These are phyloP conservation scores for Eciton burchellii DNA, from an alignment of 1,140 invertebrate species.

Conservation along the genomic window DNA sequence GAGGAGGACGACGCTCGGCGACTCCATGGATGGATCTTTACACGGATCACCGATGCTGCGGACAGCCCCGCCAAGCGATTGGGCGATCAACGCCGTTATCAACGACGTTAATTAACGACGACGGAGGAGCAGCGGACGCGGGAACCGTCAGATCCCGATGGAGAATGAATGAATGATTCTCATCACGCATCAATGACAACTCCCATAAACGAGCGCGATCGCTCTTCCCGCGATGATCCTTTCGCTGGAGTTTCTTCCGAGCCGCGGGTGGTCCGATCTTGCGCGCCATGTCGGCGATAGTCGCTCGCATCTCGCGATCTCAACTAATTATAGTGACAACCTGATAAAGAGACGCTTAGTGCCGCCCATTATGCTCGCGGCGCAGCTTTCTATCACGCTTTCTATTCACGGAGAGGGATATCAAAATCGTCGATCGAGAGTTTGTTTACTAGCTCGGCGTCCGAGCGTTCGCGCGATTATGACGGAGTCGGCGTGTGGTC, in stretches of 20 bases:
- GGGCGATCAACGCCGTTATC: no score
- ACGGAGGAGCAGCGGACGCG: not conserved
- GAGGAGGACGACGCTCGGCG: not conserved
- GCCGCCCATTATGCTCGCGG: constrained; percentile 51
- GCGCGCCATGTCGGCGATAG: constrained; percentile 27
- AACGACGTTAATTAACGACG: constrained; percentile 5
- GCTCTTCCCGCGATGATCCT: not conserved
- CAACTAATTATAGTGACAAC: constrained; percentile 58
- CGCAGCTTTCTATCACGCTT: constrained; percentile 59
- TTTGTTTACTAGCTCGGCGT: constrained; percentile 39
- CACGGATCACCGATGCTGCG: not conserved
- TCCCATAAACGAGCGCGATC: not conserved
- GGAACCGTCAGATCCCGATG: not conserved
- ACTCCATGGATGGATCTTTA: not conserved
- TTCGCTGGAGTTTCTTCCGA: not conserved
- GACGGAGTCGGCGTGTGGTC: not conserved
- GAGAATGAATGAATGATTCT: constrained; percentile 9
- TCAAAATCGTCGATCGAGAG: constrained; percentile 36
- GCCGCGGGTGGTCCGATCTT: constrained; percentile 15
- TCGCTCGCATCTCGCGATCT: constrained; percentile 50
- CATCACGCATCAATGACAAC: not conserved
- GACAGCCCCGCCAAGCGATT: no score
- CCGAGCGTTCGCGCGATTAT: not conserved
- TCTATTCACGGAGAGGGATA: constrained; percentile 54
- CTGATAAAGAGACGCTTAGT: constrained; percentile 54